Base-by-base conservation (phyloP, 2,113 vertebrate genomes). In the Drymodes brunneopygia region DNA sequence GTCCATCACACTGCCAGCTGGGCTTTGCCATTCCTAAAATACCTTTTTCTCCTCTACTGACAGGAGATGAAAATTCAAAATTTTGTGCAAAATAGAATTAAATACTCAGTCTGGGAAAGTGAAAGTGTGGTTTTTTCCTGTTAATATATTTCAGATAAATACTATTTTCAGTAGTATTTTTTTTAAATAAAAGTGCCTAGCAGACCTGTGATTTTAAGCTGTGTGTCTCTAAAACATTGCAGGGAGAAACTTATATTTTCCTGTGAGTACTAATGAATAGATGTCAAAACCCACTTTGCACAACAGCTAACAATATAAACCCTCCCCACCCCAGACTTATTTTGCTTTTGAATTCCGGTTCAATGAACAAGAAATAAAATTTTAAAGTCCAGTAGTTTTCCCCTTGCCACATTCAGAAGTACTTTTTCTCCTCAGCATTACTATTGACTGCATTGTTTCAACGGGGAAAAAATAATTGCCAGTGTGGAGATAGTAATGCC, bases 1-100 rank as follows among this genome's bases (percentile, higher is more conserved):
- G 19, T 62, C 42, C 6, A 0, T 51, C 3, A 2, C 0, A 0
- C 10, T n/a, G 9, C 14, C 65, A 79, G 40, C 5, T 89, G 57
- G 48, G 23, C 10, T 61, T 75, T 91, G 61, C 40, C 21, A 10
- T 71, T 69, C 50, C 54, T 42, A 72, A 42, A 87, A 33, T 9
- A 36, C 0, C 0, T 29, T 83, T 71, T 48, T 35, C n/a, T 91
- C 11, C 14, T 87, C 16, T 50, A 8, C 19, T 35, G 16, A 1
- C 0, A 2, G 29, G n/a, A 87, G 18, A 78, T 0, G 2, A 7
- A 80, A 64, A n/a, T n/a, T 50, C 12, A 23, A 80, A 85, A 61
- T n/a, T 45, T 38, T 10, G 5, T 45, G 28, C n/a, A 88, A 88
- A 72, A 82, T 10, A n/a, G 5, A 70, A 71, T 36, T 7, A 86